A percentile compares a stretch with the other conserved stretches of the same genome.
phyloP scores from a whole-genome alignment of 2,888 invertebrate species.

The Chaitophorus viminalis region DNA sequence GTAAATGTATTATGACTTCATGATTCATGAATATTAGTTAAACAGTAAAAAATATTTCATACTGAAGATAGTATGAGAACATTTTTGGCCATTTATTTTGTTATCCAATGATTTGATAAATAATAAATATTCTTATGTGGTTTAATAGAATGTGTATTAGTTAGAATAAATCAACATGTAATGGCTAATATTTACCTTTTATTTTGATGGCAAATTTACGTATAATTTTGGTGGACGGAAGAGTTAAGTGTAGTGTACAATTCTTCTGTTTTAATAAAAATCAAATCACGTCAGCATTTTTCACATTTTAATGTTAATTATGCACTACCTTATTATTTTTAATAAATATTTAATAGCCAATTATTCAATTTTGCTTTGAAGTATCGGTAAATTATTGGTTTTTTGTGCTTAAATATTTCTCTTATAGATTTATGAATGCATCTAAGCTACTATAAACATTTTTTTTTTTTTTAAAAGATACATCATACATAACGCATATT shows the following conservation, averaged over 20 bases:
- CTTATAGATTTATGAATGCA: background rate
- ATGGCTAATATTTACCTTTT: background rate
- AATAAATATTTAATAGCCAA: too few relatives aligned
- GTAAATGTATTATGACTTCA: too few relatives aligned
- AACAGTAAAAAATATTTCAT: background rate
- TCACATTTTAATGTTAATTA: background rate
- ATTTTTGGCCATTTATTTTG: background rate
- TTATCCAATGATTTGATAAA: background rate
- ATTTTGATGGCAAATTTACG: background rate
- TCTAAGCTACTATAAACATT: background rate
- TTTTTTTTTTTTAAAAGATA: too few relatives aligned
- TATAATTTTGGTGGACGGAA: background rate
- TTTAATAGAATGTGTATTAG: background rate
- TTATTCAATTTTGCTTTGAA: too few relatives aligned
- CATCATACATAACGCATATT: too few relatives aligned
- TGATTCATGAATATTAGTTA: too few relatives aligned
- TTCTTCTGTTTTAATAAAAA: too few relatives aligned
- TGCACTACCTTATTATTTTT: background rate
- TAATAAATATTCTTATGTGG: too few relatives aligned
- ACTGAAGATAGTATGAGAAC: background rate
- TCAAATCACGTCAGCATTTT: background rate
- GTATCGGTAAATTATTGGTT: background rate
- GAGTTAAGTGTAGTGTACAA: background rate
- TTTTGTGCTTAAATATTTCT: background rate
- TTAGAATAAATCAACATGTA: background rate